Evolutionary conservation across 2,797 vertebrate species (phyloP), one percentile per base, ranked within the genome.

Genomic region (Anableps anableps): DNA sequence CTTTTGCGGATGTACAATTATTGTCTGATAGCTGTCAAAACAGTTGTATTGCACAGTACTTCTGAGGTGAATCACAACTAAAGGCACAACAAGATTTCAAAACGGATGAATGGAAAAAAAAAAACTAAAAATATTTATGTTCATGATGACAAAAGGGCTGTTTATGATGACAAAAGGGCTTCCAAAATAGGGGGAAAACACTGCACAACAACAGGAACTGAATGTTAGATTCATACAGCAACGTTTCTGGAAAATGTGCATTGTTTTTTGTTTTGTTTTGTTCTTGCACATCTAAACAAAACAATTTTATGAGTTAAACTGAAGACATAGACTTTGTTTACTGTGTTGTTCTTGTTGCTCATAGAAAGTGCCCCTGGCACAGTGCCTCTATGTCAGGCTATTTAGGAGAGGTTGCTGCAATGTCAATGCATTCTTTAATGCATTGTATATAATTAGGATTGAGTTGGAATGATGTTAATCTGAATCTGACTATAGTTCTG

Each of bases 1-100:
- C 29, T 53, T 81, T 16, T 19, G 60, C 26, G 21, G 60, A 60
- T 45, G 23, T 17, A 72, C n/a, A 36, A 2, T 47, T 72, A n/a
- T 53, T 62, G 11, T 76, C 36, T 66, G 23, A 60, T 60, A 64
- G 71, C 45, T 71, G 7, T 78, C 38, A 71, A 71, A 71, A 71
- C 68, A 70, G 66, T 38, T 16, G 45, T 38, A 36, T 53, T 10
- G 16, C 5, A 71, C 16, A 36, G 50, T 41, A 36, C 29, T 38
- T 26, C 60, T 77, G 26, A 70, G 50, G 68, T 17, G 43, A 55
- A 53, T 17, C 13, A 34, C 72, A n/a, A 9, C 72, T 38, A 38
- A 53, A 53, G 34, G 2, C 72, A n/a, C 29, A 2, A 34, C 6
- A 16, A 38, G 48, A 38, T 55, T 38, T 74, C 34, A 41, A 26